Evolutionary conservation across 2,888 invertebrate species (phyloP), one percentile per base, ranked within the genome.

Genomic region (Geotrupes spiniger): DNA sequence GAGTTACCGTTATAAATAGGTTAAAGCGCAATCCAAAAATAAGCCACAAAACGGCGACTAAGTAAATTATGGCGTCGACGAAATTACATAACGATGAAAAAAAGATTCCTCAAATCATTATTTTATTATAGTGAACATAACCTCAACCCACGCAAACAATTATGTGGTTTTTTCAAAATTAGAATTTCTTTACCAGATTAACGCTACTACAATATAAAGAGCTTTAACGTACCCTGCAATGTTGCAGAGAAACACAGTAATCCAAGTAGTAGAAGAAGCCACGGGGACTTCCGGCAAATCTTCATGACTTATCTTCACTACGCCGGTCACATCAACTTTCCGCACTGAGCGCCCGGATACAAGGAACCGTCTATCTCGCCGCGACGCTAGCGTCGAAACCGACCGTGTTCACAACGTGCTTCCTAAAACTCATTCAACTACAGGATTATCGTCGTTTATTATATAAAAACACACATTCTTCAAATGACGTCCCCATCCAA

Each of bases 211-310:
- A 21, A 21, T 21, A 21, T 21, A 21, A n/a, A n/a, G n/a, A n/a
- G 8, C 5, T 11, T 38, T 25, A 15, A 76, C 76, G 72, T 74
- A 79, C 78, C 77, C 72, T 77, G 77, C 75, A 78, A 77, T 75
- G 76, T 68, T 68, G 73, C 69, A 73, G 75, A 74, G 74, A 78
- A 73, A 66, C 77, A 73, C 66, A 73, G 63, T 63, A 78, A 70
- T 72, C 77, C 75, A 73, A 78, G 74, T 70, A 77, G 73, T 69
- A 75, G 69, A 69, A 76, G 67, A 65, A 75, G 71, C 74, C 76
- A 74, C 73, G 76, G 75, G 74, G 77, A 75, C 73, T 70, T 73
- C 69, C 74, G 73, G 73, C 74, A 75, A 75, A 75, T 75, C 77
- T 75, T 77, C 78, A 78, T 78, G 73, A 74, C 75, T 74, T 73